A percentile compares a stretch with the other conserved stretches of the same genome.
These are phyloP conservation scores for Listronotus oregonensis DNA, from an alignment of 1,140 invertebrate genomes.

Conservation along the genomic window DNA sequence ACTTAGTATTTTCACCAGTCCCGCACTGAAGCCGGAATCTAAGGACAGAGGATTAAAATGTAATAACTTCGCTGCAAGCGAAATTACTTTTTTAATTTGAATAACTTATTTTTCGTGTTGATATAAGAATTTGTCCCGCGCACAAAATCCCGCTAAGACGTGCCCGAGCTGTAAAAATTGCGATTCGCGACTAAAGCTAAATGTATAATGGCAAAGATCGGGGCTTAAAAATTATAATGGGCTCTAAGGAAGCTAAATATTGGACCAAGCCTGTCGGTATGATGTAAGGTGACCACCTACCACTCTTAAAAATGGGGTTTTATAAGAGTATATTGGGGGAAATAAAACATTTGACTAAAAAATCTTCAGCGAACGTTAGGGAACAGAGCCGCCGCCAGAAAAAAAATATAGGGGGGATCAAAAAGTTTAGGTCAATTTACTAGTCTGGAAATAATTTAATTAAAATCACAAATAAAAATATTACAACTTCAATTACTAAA, in stretches of 20 bases:
- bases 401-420: too few species aligned
- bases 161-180: constrained; percentile 68
- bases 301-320: too few species aligned
- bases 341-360: too few species aligned
- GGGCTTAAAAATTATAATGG: constrained; percentile 69
- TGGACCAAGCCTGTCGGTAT: constrained; percentile 18
- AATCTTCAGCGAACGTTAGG: too few species aligned
- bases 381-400: too few species aligned
- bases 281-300: constrained; percentile 15
- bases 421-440: too few species aligned
- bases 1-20: constrained; percentile 55
- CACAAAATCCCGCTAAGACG: constrained; percentile 61
- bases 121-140: constrained; percentile 62
- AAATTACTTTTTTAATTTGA: constrained; percentile 72
- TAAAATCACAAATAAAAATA: too few species aligned
- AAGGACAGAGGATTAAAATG: constrained; percentile 55
- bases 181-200: constrained; percentile 67
- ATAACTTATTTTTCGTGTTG: constrained; percentile 69
- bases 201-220: constrained; percentile 68
- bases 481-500: too few species aligned
- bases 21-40: constrained; percentile 49
- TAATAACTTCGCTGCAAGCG: constrained; percentile 55
- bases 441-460: too few species aligned
- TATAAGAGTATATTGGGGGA: too few species aligned
- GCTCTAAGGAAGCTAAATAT: constrained; percentile 48